These are phyloP conservation scores for Palythoa grandis DNA, from an alignment of 92 coral and sea anemone genomes.

Conservation along the genomic window DNA sequence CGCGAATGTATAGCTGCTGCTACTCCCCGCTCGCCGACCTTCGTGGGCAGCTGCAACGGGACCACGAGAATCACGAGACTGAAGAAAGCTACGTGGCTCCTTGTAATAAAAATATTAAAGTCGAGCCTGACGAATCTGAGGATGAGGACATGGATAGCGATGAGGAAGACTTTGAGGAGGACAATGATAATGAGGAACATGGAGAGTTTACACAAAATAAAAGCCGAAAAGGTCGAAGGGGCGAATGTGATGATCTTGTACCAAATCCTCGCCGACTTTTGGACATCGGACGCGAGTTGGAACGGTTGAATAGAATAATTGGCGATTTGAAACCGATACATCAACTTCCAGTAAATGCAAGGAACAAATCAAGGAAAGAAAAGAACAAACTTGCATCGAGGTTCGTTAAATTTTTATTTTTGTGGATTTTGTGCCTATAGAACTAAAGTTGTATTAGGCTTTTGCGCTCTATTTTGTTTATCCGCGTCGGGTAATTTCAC, in stretches of 20 bases:
- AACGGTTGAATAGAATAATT: constrained; percentile 85
- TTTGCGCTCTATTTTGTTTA: no score
- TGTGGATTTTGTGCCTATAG: background rate
- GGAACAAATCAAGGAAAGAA: constrained; percentile 95
- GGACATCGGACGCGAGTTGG: constrained; percentile 90
- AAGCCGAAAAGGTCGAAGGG: constrained; percentile 90
- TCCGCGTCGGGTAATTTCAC: no score
- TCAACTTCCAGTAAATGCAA: constrained; percentile 87
- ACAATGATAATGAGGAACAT: constrained; percentile 61
- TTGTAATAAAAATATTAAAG: constrained; percentile 26
- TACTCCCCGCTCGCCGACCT: constrained; percentile 7
- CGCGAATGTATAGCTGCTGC: constrained; percentile 31
- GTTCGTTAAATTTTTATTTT: constrained; percentile 46
- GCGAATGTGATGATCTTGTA: constrained; percentile 92
- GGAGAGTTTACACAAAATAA: constrained; percentile 66
- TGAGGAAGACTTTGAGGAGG: constrained; percentile 86
- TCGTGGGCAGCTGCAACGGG: constrained; percentile 7
- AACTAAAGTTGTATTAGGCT: no score
- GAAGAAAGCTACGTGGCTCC: background rate
- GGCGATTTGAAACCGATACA: constrained; percentile 95
- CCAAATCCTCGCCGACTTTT: constrained; percentile 94
- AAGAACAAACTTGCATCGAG: constrained; percentile 99
- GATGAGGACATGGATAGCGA: constrained; percentile 88
- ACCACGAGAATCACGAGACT: constrained; percentile 5
- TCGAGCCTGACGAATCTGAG: constrained; percentile 71